Percentiles rank a stretch among this genome's conserved stretches.
phyloP scores from a whole-genome alignment of 2,888 invertebrate genomes.

The Argyresthia goedartella region DNA sequence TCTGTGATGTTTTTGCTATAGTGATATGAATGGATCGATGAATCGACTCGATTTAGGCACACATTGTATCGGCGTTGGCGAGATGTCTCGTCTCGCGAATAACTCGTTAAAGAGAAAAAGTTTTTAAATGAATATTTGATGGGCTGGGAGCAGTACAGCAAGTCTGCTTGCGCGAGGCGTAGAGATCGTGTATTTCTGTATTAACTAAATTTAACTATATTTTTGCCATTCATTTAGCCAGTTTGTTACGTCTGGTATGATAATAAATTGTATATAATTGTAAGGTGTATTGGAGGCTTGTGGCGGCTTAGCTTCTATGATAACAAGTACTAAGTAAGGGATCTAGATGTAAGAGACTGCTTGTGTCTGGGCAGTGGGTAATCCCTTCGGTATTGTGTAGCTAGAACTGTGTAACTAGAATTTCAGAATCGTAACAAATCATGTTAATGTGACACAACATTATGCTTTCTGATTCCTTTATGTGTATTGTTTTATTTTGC shows the following conservation, averaged over 20 bases:
- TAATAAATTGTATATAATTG: slow-evolving; percentile 57
- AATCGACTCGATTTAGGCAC: slow-evolving; percentile 11
- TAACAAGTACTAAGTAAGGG: slow-evolving; percentile 44
- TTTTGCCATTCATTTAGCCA: slow-evolving; percentile 48
- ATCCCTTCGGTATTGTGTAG: slow-evolving; percentile 66
- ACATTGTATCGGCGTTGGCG: neutral
- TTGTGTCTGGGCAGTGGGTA: slow-evolving; percentile 41
- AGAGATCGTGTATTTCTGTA: slow-evolving; percentile 33
- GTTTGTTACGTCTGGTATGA: slow-evolving; percentile 40
- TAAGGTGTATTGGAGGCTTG: slow-evolving; percentile 47
- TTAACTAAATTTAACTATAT: slow-evolving; percentile 29
- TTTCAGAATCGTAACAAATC: slow-evolving; percentile 57
- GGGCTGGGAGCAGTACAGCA: neutral
- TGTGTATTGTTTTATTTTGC: slow-evolving; percentile 46
- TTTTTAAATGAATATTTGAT: neutral
- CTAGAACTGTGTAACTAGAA: slow-evolving; percentile 49
- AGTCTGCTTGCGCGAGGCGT: slow-evolving; percentile 15
- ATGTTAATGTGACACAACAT: slow-evolving; percentile 58
- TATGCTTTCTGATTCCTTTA: slow-evolving; percentile 50
- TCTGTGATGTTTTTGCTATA: slow-evolving; percentile 61
- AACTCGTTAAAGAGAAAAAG: neutral
- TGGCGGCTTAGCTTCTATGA: slow-evolving; percentile 32
- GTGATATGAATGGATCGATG: slow-evolving; percentile 28
- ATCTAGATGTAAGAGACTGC: slow-evolving; percentile 57
- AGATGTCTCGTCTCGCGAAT: too few relatives aligned